Evolutionary conservation across 2,797 vertebrate genomes (phyloP), one percentile per base, ranked within the genome.

Genomic region (Petrocephalus sullivani): DNA sequence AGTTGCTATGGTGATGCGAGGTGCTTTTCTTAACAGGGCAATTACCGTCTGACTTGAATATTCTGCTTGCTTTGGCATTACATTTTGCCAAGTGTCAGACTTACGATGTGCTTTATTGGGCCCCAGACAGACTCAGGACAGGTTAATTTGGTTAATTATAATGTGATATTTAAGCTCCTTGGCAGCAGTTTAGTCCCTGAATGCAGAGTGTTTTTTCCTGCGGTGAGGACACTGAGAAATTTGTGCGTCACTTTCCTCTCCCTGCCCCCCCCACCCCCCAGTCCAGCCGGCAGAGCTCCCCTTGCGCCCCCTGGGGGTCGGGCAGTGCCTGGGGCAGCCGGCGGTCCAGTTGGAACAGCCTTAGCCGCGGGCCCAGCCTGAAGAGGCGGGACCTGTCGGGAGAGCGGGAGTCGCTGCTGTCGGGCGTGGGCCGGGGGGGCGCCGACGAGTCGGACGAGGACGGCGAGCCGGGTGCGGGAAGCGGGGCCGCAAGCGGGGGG

Each of bases 331-430:
- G 98, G 97, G 97, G 97, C 88, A 99, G 98, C 92, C 96, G 98
- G 0, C 97, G 98, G 88, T 98, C 98, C 0, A 99, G 98, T 93
- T 98, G 98, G 98, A 98, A 98, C 93, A 99, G 98, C 90, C 94
- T 99, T 89, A 94, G 97, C 46, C 94, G 97, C 0, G 97, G 97
- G 0, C 97, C 98, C 0, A 99, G 98, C 95, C 97, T 99, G 89
- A 99, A 99, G 91, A 95, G 96, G 91, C 96, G 96, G 90, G 97
- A 94, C 94, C 96, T 97, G 88, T 96, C 96, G 0, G 97, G 98
- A 0, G 98, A 99, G 88, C 94, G 97, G 0, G 97, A 99, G 91
- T 99, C 98, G 1, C 93, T 99, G 87, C 94, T 99, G 71, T 99
- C 97, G 0, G 97, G 98, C 0, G 97, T 98, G 54, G 96, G 96